Evolutionary conservation across 2,113 vertebrate genomes (phyloP).

Genomic region (Aptenodytes forsteri): DNA sequence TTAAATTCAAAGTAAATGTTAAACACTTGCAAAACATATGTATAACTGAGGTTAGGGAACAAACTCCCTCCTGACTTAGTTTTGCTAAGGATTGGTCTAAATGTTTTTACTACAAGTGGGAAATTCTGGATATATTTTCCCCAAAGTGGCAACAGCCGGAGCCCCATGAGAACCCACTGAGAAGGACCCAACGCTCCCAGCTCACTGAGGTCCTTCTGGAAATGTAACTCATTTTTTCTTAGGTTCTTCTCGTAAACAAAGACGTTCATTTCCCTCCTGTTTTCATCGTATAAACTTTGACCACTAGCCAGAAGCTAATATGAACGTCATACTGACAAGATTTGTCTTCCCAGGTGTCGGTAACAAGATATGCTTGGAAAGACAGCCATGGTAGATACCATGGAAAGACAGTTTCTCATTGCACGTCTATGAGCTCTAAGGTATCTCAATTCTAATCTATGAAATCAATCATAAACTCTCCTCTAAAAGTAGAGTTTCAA

Average conservation of each 20-base stretch:
- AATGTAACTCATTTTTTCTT: background rate
- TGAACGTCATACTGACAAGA: background rate
- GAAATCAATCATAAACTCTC: background rate
- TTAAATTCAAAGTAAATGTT: slow-evolving; percentile 31
- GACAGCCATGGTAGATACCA: background rate
- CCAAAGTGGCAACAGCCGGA: background rate
- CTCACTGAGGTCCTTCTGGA: background rate
- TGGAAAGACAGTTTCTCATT: background rate
- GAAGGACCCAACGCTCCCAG: background rate
- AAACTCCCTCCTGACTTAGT: background rate
- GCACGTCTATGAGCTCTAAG: background rate
- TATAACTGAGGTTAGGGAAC: background rate
- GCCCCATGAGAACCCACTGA: background rate
- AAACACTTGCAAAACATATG: background rate
- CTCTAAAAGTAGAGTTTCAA: background rate
- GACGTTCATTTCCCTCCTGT: background rate
- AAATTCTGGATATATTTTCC: background rate
- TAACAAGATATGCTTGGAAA: background rate
- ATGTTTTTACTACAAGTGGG: background rate
- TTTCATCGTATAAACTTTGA: background rate
- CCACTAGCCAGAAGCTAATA: background rate
- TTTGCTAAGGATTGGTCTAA: background rate
- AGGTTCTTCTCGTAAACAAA: background rate
- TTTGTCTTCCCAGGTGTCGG: background rate
- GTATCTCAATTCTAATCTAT: background rate